phyloP scores from a whole-genome alignment of 1,140 invertebrate species.

The Bradynema listronoti region DNA sequence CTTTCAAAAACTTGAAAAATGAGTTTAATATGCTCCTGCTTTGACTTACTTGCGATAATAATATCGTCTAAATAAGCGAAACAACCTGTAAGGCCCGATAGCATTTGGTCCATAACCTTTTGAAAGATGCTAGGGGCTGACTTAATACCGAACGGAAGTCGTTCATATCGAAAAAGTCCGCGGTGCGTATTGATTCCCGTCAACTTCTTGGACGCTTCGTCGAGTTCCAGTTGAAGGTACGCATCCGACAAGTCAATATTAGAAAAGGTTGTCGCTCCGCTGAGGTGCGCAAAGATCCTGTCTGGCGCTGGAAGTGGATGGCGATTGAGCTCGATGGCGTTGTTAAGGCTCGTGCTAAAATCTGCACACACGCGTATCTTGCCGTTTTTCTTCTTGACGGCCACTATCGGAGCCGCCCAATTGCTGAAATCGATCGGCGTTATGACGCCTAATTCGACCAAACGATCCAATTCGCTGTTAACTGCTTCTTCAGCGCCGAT shows the following conservation, averaged over 20 bases:
- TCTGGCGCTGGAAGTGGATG: conserved; percentile 49
- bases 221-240: conserved; percentile 37
- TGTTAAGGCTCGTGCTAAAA: conserved; percentile 44
- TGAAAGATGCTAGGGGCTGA: conserved; percentile 62
- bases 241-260: conserved; percentile 49
- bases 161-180: conserved; percentile 33
- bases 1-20: too few relatives aligned
- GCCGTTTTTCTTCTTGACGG: conserved; percentile 57
- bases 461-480: conserved; percentile 48
- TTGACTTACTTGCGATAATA: conserved; percentile 2
- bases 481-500: conserved; percentile 40
- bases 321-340: conserved; percentile 20
- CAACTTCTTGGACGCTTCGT: conserved; percentile 38
- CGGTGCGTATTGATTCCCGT: conserved; percentile 32
- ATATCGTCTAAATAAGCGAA: conserved; percentile 38
- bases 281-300: conserved; percentile 42
- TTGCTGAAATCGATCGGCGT: conserved; percentile 45
- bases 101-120: conserved; percentile 59
- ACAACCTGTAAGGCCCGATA: conserved; percentile 54
- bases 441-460: conserved; percentile 39
- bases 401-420: conserved; percentile 60
- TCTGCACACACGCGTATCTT: conserved; percentile 31
- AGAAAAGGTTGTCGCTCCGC: conserved; percentile 42
- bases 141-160: conserved; percentile 61
- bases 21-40: conserved; percentile 1